These are phyloP conservation scores for Trimorus sp. DNA, from an alignment of 2,888 invertebrate genomes.

Conservation along the genomic window DNA sequence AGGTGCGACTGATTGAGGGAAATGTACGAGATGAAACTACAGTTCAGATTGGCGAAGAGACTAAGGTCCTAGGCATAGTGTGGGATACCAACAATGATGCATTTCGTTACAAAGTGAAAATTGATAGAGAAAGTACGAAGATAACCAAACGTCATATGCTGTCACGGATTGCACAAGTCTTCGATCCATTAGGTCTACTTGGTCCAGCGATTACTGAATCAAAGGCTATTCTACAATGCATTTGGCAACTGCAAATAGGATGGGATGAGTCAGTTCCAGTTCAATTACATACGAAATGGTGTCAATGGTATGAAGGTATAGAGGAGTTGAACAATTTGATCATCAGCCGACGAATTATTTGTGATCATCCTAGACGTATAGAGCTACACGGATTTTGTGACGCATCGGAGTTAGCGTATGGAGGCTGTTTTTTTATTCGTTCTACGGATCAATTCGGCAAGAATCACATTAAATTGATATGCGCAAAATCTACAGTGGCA, in stretches of 20 bases:
- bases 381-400: slow-evolving; percentile 60
- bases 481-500: background rate
- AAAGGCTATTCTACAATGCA: background rate
- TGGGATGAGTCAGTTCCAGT: background rate
- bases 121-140: background rate
- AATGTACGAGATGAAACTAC: background rate
- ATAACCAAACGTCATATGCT: background rate
- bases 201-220: background rate
- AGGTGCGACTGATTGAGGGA: background rate
- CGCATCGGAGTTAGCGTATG: slow-evolving; percentile 24
- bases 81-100: background rate
- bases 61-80: background rate
- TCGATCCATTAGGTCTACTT: background rate
- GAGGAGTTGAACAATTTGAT: slow-evolving; percentile 43
- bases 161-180: background rate
- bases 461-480: background rate
- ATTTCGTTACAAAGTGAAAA: background rate
- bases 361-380: slow-evolving; percentile 15
- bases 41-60: background rate
- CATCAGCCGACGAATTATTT: slow-evolving; percentile 46
- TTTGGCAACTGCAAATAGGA: background rate
- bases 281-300: background rate
- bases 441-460: slow-evolving; percentile 4
- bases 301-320: slow-evolving; percentile 38
- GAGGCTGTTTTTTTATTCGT: slow-evolving; percentile 19